Conservation (phyloP, 2,888 invertebrate genomes). For the Helleia helle region DNA sequence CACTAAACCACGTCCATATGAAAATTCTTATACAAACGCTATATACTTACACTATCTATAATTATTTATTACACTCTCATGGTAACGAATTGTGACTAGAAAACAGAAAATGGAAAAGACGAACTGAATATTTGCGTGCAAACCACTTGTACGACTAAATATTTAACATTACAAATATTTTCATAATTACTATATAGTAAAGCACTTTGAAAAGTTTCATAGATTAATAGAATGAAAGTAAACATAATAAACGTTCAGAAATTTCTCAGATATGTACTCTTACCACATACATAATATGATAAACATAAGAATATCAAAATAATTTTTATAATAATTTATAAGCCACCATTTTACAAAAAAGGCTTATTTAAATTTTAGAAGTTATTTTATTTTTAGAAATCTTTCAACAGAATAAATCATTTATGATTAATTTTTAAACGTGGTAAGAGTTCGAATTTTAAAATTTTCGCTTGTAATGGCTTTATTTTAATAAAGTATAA, state of each 20-base stretch:
- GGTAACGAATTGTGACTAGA: conserved; percentile 49
- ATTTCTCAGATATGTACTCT: no score
- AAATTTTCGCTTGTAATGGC: neutral
- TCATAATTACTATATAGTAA: conserved; percentile 71
- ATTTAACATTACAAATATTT: conserved; percentile 65
- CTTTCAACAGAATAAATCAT: no score
- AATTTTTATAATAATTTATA: no score
- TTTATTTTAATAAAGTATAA: neutral
- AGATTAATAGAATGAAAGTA: conserved; percentile 35
- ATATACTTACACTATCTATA: conserved; percentile 46
- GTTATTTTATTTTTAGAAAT: no score
- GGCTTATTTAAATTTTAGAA: no score
- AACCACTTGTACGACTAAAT: conserved; percentile 60
- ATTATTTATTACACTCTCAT: conserved; percentile 62
- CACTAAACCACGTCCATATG: conserved; percentile 54
- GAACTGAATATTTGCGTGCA: conserved; percentile 40
- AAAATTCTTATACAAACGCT: conserved; percentile 65
- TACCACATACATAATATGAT: no score
- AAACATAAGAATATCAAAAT: no score
- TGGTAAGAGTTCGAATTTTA: neutral
- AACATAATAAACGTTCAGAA: no score
- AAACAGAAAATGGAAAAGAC: neutral
- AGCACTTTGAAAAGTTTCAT: conserved; percentile 71
- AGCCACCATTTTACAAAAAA: no score
- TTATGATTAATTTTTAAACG: neutral